Percentiles rank a stretch among this genome's conserved stretches.
These are phyloP conservation scores for Mormyrus iriodes DNA, from an alignment of 2,113 vertebrate genomes.

Conservation along the genomic window DNA sequence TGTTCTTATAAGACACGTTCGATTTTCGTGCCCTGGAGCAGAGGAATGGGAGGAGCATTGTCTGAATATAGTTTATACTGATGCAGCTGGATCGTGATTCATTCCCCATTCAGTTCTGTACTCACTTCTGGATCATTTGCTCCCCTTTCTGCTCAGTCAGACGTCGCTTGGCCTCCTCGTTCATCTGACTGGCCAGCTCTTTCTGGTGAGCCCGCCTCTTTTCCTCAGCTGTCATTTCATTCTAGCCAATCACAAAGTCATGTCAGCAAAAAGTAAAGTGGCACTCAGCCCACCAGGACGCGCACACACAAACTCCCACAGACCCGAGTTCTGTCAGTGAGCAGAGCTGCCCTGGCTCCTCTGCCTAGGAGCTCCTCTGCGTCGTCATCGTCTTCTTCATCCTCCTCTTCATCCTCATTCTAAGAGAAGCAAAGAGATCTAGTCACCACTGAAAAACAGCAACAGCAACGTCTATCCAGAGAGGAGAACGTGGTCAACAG, in stretches of 20 bases:
- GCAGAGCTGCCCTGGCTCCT: slow-evolving; percentile 72
- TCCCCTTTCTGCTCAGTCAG: slow-evolving; percentile 88
- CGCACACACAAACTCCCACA: not conserved
- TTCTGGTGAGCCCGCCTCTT: slow-evolving; percentile 86
- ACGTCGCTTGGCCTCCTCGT: slow-evolving; percentile 82
- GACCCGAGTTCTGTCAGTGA: slow-evolving; percentile 82
- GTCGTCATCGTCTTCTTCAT: slow-evolving; percentile 80
- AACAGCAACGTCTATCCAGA: not conserved
- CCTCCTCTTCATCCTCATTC: slow-evolving; percentile 89
- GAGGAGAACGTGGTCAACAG: not conserved
- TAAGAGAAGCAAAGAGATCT: slow-evolving; percentile 30
- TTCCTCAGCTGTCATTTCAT: slow-evolving; percentile 91
- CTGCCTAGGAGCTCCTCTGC: slow-evolving; percentile 80
- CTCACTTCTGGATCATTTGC: slow-evolving; percentile 87
- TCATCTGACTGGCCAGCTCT: slow-evolving; percentile 79
- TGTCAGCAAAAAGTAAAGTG: not conserved
- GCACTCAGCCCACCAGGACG: not conserved
- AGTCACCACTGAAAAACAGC: not conserved
- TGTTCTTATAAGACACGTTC: slow-evolving; percentile 86
- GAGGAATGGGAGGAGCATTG: not conserved
- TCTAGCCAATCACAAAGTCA: slow-evolving; percentile 55
- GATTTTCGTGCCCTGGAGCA: slow-evolving; percentile 77
- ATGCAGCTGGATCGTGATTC: not conserved
- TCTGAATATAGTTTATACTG: not conserved
- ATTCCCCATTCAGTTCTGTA: not conserved